A percentile compares a stretch with the other conserved stretches of the same genome.
These are phyloP conservation scores for Phallusia fumigata DNA, from an alignment of 23 tunicate species.

Conservation along the genomic window DNA sequence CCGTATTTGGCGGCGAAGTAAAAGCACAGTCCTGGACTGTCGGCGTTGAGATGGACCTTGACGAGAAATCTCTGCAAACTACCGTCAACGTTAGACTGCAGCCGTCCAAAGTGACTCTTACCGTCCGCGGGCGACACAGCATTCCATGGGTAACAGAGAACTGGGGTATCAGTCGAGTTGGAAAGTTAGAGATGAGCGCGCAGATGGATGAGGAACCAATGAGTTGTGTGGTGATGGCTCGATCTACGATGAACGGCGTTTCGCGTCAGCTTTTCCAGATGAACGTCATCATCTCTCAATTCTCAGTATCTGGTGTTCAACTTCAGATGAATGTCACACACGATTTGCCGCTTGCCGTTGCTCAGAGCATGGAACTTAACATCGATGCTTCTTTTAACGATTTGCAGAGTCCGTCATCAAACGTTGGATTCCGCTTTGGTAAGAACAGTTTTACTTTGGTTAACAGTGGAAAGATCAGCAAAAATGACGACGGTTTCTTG, in stretches of 20 bases:
- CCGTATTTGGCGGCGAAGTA: neutral
- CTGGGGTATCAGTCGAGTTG: neutral
- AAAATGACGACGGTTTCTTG: neutral
- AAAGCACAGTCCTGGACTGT: neutral
- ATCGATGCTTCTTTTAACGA: neutral
- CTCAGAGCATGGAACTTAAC: neutral
- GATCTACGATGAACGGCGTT: conserved; percentile 12
- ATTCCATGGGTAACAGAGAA: neutral
- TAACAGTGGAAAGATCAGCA: neutral
- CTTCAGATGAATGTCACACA: neutral
- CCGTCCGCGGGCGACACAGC: conserved; percentile 1
- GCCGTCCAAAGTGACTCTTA: neutral
- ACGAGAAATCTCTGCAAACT: neutral
- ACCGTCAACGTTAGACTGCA: neutral
- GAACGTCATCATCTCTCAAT: neutral
- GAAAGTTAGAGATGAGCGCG: conserved; percentile 2
- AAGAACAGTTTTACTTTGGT: neutral
- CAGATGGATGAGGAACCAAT: neutral
- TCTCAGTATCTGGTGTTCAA: neutral
- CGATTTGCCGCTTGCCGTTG: neutral
- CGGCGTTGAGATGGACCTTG: neutral
- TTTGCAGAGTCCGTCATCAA: neutral
- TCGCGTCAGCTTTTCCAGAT: neutral
- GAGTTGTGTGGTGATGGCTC: neutral
- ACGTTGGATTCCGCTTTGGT: neutral